Evolutionary conservation across 2,113 vertebrate genomes (phyloP), one percentile per base, ranked within the genome.

Genomic region (Rhea pennata): DNA sequence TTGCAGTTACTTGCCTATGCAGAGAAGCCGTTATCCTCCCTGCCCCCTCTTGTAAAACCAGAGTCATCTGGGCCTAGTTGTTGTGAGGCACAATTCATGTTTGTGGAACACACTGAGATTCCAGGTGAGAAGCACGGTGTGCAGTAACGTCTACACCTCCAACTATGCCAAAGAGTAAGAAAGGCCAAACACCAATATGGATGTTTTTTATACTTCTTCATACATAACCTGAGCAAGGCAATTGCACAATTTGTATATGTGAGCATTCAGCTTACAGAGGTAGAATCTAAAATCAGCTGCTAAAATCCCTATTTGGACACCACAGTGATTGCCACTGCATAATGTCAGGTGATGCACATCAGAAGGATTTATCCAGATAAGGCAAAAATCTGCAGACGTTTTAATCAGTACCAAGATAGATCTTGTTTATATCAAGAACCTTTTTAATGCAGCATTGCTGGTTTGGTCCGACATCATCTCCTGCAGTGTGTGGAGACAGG

Each of bases 401-500:
- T 95, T 97, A 96, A 97, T 97, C 90, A 97, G 95, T 97, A 97
- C 93, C 75, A 97, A 97, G 96, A 97, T 90, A 94, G 95, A 97
- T 95, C 95, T 97, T 93, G 96, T 97, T 97, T 98, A 77, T 97
- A 98, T 91, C 96, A 97, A 98, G 96, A 97, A 95, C 93, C 97
- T 97, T 96, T 98, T 97, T 95, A 97, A 97, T 61, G 42, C 96
- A 84, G 93, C 95, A 69, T 97, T 97, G 97, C 96, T 98, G 96
- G 98, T 98, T 98, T 98, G 98, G 98, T 98, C 98, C 95, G 67
- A 98, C 98, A 98, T 97, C 95, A 97, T 97, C 98, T 97, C 98
- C 98, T 97, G 98, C 98, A 97, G 98, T 97, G 98, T 97, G 97
- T 98, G 98, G 98, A 98, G 98, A 97, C 98, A 98, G 98, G 98